These are phyloP conservation scores for Phenacoccus solenopsis DNA, from an alignment of 1,140 invertebrate species.

Conservation along the genomic window DNA sequence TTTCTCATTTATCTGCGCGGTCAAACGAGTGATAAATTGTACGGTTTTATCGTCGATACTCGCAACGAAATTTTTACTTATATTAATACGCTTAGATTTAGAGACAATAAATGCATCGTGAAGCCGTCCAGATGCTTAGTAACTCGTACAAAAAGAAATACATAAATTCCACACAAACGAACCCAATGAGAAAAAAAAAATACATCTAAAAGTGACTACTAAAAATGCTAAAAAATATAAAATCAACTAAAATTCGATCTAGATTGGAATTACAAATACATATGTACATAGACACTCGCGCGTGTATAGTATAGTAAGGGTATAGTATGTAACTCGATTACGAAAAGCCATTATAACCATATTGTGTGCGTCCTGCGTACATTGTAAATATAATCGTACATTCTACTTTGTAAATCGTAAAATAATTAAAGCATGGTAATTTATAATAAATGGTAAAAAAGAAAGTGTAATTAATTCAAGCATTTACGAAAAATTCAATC, in stretches of 20 bases:
- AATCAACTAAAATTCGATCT: neutral
- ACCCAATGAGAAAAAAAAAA: neutral
- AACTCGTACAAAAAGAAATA: conserved; percentile 3
- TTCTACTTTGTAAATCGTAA: neutral
- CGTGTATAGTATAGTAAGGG: too few relatives aligned
- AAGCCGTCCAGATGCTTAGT: conserved; percentile 1
- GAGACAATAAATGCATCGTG: conserved; percentile 14
- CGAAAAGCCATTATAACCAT: neutral
- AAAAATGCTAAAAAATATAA: neutral
- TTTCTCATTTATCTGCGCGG: too few relatives aligned
- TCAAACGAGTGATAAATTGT: too few relatives aligned
- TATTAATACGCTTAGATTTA: too few relatives aligned
- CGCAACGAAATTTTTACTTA: too few relatives aligned
- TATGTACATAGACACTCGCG: too few relatives aligned
- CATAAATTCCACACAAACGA: neutral
- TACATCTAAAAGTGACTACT: neutral
- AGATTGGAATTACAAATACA: neutral
- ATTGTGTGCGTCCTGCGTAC: neutral
- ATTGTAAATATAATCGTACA: neutral
- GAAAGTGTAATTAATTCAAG: neutral
- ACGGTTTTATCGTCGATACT: too few relatives aligned
- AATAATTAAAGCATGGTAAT: conserved; percentile 9
- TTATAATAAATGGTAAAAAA: conserved; percentile 9
- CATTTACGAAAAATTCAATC: neutral
- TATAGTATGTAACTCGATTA: too few relatives aligned